phyloP scores from a whole-genome alignment of 2,797 vertebrate species.

The Huso huso region DNA sequence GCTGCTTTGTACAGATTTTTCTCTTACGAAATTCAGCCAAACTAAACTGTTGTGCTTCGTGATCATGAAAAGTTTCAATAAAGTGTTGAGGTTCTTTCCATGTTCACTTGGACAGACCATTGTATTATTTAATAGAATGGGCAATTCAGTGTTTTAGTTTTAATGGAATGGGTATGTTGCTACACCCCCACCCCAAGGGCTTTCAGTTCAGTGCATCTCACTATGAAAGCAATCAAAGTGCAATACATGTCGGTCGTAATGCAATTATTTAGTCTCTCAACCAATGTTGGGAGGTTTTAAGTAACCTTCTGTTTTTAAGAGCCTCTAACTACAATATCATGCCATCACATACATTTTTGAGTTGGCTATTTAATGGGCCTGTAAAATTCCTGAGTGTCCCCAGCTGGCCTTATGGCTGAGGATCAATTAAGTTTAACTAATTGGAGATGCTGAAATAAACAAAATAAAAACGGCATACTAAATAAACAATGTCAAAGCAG shows the following conservation, averaged over 20 bases:
- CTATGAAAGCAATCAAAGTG: background rate
- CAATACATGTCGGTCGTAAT: slow-evolving; percentile 4
- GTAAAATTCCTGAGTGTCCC: too few species aligned
- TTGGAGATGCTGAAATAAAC: too few species aligned
- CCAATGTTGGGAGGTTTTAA: slow-evolving; percentile 1
- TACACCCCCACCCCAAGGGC: background rate
- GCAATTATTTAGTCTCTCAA: slow-evolving; percentile 9
- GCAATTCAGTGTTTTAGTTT: slow-evolving; percentile 12
- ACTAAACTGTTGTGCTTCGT: slow-evolving; percentile 12
- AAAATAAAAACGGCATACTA: too few species aligned
- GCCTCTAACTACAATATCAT: slow-evolving; percentile 2
- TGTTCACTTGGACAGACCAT: background rate
- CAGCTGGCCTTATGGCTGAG: too few species aligned
- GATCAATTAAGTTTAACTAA: too few species aligned
- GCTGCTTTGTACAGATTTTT: slow-evolving; percentile 5
- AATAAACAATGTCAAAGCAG: too few species aligned
- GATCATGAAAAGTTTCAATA: slow-evolving; percentile 2
- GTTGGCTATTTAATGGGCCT: background rate
- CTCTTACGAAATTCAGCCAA: slow-evolving; percentile 1
- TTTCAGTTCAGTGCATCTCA: background rate
- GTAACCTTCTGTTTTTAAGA: slow-evolving; percentile 3
- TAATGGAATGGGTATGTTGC: slow-evolving; percentile 12
- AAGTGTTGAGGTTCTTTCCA: slow-evolving; percentile 23
- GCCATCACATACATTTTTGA: background rate
- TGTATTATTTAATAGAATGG: slow-evolving; percentile 13